Percentiles rank a stretch among this genome's conserved stretches.
Conservation (phyloP, 2,797 vertebrate species). For the Poecilia picta region DNA sequence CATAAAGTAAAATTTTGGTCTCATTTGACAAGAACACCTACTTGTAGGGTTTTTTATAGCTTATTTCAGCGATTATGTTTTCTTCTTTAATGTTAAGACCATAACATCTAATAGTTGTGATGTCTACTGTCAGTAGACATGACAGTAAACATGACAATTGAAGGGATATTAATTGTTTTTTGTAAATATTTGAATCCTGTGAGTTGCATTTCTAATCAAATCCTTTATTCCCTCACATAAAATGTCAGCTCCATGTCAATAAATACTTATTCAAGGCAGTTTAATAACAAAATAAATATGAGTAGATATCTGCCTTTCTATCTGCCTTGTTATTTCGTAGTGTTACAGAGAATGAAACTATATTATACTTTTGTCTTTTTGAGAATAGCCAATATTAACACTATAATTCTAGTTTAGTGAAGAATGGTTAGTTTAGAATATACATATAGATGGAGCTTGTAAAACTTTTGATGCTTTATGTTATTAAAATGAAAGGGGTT, state of each 20-base stretch:
- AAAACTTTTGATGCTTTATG: slow-evolving; percentile 25
- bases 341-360: not conserved
- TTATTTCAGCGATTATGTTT: not conserved
- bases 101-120: not conserved
- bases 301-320: not conserved
- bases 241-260: not conserved
- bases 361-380: not conserved
- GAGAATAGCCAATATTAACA: not conserved
- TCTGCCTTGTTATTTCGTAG: not conserved
- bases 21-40: not conserved
- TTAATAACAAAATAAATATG: too few species aligned
- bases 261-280: not conserved
- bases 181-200: not conserved
- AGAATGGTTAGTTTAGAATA: slow-evolving; percentile 21
- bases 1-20: not conserved
- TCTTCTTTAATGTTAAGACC: not conserved
- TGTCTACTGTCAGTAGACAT: not conserved
- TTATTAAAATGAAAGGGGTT: slow-evolving; percentile 57
- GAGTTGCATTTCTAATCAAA: not conserved
- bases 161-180: not conserved
- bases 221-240: not conserved
- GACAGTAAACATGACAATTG: not conserved
- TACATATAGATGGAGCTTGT: slow-evolving; percentile 22
- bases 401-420: slow-evolving; percentile 17
- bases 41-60: not conserved